Conservation (phyloP, 2,797 vertebrate species). For the Hirundo rustica region DNA sequence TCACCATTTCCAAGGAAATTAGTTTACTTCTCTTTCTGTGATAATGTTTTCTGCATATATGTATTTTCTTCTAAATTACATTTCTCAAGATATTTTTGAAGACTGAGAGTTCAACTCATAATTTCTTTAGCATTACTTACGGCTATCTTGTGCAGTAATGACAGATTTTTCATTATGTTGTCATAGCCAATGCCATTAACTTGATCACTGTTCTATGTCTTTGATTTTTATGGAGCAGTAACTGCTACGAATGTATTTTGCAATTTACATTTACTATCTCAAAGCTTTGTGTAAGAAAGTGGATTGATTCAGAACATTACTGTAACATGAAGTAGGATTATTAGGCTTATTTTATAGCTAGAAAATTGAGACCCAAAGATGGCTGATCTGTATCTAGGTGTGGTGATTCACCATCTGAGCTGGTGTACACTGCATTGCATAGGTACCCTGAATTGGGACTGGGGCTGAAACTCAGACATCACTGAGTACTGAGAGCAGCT, state of each 20-base stretch:
- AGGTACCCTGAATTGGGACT: background rate
- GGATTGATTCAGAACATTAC: background rate
- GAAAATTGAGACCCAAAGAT: background rate
- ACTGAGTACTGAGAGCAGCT: background rate
- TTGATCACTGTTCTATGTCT: background rate
- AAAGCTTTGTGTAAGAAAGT: background rate
- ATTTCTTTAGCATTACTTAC: background rate
- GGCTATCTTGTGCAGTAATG: background rate
- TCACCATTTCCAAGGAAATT: background rate
- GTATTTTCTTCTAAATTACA: background rate
- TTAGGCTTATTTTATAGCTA: background rate
- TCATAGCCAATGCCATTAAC: background rate
- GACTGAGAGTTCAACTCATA: background rate
- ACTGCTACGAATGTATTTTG: background rate
- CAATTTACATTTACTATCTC: background rate
- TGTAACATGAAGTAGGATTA: background rate
- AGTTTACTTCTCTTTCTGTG: background rate
- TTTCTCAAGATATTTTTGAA: constrained; percentile 2
- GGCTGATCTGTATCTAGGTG: background rate
- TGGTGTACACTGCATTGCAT: background rate
- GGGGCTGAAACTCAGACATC: background rate
- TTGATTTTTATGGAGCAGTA: background rate
- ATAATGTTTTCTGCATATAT: background rate
- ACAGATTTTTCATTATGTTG: background rate
- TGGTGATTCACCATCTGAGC: background rate